Base-by-base conservation (phyloP, 2,888 invertebrate genomes). In the Leptinotarsa tumamoca region DNA sequence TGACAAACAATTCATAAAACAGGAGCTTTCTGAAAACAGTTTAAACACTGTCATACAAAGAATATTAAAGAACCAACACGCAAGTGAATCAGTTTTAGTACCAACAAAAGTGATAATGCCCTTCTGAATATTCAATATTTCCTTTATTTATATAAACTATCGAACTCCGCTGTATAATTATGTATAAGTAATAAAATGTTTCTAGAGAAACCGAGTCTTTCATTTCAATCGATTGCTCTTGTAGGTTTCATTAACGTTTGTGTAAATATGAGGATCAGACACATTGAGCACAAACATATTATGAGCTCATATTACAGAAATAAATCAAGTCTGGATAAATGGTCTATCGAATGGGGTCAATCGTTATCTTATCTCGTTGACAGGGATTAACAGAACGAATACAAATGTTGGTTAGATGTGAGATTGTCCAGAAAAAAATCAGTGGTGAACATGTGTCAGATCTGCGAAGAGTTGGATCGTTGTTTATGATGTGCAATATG, bases 281-380 rank as follows among this genome's bases (percentile, higher is more conserved):
- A 43, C 61, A 61, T 5, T 61, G 21, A 17, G 1, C 13, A 21
- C 61, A 61, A n/a, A 7, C 1, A 21, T 18, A 43, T 43, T 3
- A 43, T 43, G 10, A 43, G 43, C 43, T 43, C 43, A 43, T 43
- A 7, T 54, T 15, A 54, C n/a, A 15, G n/a, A 54, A 54, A 54
- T 54, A n/a, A n/a, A 54, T 54, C 54, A 54, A n/a, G 54, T 54
- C 54, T 17, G 54, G 54, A 17, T n/a, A 54, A 54, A 54, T 54
- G 15, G 15, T 54, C 17, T 52, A 52, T 52, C 15, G 4, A 52
- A 52, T 52, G 52, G 52, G n/a, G 17, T n/a, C 54, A 15, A 5
- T n/a, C n/a, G n/a, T 54, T 54, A 54, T 54, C 54, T 54, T 54
- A 54, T 54, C 15, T 15, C 4, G 17, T 15, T 54, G n/a, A n/a